phyloP scores from a whole-genome alignment of 2,888 invertebrate genomes.

The Ischnus inquisitorius region DNA sequence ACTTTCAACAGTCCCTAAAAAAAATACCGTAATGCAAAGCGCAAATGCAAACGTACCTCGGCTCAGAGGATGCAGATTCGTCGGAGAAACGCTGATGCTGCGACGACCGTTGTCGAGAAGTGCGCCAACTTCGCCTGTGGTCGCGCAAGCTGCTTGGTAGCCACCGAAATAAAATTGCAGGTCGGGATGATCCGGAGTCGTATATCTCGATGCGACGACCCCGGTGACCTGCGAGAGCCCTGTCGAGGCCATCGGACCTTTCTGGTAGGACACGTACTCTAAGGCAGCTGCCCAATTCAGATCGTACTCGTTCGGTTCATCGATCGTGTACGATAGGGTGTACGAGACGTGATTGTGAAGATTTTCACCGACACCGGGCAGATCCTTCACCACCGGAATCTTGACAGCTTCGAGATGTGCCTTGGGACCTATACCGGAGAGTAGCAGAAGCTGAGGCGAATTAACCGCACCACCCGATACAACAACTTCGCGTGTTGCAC shows the following conservation, averaged over 20 bases:
- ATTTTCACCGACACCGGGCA: slow-evolving; percentile 90
- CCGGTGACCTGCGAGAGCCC: slow-evolving; percentile 89
- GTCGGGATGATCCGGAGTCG: slow-evolving; percentile 88
- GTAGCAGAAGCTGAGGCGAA: slow-evolving; percentile 89
- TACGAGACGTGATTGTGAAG: slow-evolving; percentile 90
- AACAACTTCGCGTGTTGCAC: slow-evolving; percentile 85
- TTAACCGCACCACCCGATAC: slow-evolving; percentile 89
- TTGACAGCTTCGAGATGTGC: slow-evolving; percentile 87
- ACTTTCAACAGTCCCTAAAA: neutral
- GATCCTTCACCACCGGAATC: slow-evolving; percentile 88
- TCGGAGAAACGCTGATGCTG: slow-evolving; percentile 86
- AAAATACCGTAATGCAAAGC: neutral
- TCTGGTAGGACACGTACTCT: slow-evolving; percentile 88
- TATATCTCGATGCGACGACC: slow-evolving; percentile 88
- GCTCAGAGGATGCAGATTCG: slow-evolving; percentile 89
- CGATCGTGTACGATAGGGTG: slow-evolving; percentile 87
- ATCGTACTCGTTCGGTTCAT: slow-evolving; percentile 86
- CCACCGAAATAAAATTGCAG: slow-evolving; percentile 90
- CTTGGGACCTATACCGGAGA: slow-evolving; percentile 90
- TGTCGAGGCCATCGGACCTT: slow-evolving; percentile 89
- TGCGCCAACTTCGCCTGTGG: slow-evolving; percentile 85
- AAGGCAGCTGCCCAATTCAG: slow-evolving; percentile 88
- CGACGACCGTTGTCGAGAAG: slow-evolving; percentile 80
- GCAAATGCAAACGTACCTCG: slow-evolving; percentile 86
- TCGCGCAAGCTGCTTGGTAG: slow-evolving; percentile 88